Base-by-base conservation (phyloP, 2,888 invertebrate genomes). In the Malthinus flaveolus region DNA sequence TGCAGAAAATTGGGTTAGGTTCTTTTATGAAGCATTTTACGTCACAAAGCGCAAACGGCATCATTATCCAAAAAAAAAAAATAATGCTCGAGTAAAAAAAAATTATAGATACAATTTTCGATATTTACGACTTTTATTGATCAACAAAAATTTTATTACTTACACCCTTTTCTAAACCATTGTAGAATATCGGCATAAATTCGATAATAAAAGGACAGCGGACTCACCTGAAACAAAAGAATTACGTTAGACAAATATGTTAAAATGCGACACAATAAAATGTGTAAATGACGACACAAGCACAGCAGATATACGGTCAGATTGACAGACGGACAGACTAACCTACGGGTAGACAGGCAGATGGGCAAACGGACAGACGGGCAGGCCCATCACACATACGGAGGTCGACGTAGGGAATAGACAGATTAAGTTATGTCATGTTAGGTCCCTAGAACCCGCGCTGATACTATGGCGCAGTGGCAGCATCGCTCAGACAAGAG, bases 1-100 rank as follows among this genome's bases (percentile, higher is more conserved):
- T 45, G 50, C 45, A 56, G 56, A 56, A 51, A 56, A 56, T 56
- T 56, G 56, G 56, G 56, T 56, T 56, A 51, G 39, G 32, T 47
- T n/a, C n/a, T 56, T 56, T 56, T 56, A 56, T 51, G 51, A 46
- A 47, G 46, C 51, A 47, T 50, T 56, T 56, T 56, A 47, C 56
- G 56, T 46, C 51, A 35, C 13, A 37, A 46, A 33, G 51, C 46
- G 51, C 56, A 51, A 51, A 51, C 49, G 50, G 51, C 51, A 51
- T 56, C 56, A 56, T 56, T 56, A 56, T 42, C 46, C 45, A 44
- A 23, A 23, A 23, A 23, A 42, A 42, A 55, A 55, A 54, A 49
- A 56, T 49, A 49, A 55, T 42, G 44, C 8, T 48, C 45, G 47
- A 23, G 13, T 36, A 42, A 47, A 56, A 46, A 54, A 49, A 56